Conservation (phyloP, 2,113 vertebrate species). For the Turdus rufiventris region DNA sequence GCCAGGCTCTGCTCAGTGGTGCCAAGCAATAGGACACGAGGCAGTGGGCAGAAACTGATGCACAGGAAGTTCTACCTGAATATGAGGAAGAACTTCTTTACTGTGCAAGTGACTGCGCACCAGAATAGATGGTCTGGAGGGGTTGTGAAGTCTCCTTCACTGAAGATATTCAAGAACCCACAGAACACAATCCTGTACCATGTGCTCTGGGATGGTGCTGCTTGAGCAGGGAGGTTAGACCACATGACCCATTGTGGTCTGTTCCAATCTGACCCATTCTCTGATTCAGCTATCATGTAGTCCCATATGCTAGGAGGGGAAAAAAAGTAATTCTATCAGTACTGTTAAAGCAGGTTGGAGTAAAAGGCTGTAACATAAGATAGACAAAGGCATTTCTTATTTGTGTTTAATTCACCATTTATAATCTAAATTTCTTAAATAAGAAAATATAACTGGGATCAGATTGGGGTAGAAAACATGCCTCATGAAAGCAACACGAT, state of each 20-base stretch:
- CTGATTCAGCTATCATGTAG: not conserved
- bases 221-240: not conserved
- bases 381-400: not conserved
- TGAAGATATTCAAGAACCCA: not conserved
- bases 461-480: not conserved
- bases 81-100: not conserved
- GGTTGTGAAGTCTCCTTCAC: not conserved
- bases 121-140: not conserved
- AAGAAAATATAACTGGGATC: not conserved
- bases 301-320: not conserved
- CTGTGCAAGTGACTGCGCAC: not conserved
- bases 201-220: not conserved
- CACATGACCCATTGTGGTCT: not conserved
- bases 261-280: not conserved
- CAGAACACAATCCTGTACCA: not conserved
- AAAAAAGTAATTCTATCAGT: not conserved
- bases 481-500: not conserved
- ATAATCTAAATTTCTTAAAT: not conserved
- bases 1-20: not conserved
- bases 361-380: not conserved
- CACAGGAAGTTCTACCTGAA: not conserved
- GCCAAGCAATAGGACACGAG: rapidly evolving
- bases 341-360: not conserved
- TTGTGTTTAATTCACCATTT: not conserved
- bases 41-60: not conserved